Evolutionary conservation across 2,888 invertebrate genomes (phyloP).

Genomic region (Emmelina monodactyla): DNA sequence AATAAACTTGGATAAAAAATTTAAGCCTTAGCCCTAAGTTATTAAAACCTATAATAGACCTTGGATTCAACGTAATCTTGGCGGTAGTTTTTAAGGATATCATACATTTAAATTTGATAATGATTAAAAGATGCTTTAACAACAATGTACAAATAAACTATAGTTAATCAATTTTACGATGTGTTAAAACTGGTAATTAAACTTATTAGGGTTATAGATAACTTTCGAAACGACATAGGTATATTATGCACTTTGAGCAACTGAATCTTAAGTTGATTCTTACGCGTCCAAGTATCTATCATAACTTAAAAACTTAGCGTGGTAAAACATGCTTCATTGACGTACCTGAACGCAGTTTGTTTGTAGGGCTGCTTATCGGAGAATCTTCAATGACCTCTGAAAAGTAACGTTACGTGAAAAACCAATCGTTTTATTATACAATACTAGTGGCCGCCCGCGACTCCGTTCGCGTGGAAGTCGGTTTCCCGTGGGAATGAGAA

Average conservation of each 20-base stretch:
- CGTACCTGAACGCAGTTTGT: neutral
- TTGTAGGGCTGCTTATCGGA: constrained; percentile 1
- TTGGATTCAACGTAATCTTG: neutral
- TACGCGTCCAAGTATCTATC: constrained; percentile 1
- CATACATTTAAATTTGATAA: neutral
- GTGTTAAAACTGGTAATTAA: no score
- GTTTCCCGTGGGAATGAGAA: no score
- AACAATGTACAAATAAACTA: neutral
- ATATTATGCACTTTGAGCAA: constrained; percentile 1
- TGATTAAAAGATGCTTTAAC: neutral
- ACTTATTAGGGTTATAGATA: neutral
- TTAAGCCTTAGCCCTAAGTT: neutral
- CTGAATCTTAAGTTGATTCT: constrained; percentile 1
- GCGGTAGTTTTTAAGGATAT: neutral
- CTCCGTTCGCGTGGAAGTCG: no score
- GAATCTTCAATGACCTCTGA: neutral
- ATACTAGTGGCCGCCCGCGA: no score
- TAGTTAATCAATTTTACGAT: neutral
- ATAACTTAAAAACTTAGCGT: neutral
- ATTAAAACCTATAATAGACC: neutral
- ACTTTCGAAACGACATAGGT: neutral
- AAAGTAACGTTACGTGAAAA: neutral
- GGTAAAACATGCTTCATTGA: neutral
- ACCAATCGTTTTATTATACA: constrained; percentile 1
- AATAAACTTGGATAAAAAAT: neutral